These are phyloP conservation scores for Poeciliopsis turneri DNA, from an alignment of 2,797 vertebrate genomes.

Conservation along the genomic window DNA sequence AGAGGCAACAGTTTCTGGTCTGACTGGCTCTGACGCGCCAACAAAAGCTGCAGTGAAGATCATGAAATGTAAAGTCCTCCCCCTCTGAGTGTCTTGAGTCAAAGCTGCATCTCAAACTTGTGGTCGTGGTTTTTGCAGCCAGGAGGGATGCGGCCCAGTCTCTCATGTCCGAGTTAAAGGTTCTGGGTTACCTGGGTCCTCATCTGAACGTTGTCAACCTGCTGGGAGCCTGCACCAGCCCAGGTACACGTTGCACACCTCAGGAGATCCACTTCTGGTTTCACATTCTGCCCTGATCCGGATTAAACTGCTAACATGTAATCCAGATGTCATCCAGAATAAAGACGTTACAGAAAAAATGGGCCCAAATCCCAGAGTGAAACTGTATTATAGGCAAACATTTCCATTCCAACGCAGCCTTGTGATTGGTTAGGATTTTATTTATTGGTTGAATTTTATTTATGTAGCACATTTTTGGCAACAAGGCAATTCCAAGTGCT, in stretches of 20 bases:
- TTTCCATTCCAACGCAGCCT: neutral
- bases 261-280: neutral
- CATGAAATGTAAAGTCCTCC: conserved; percentile 86
- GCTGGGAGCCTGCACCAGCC: conserved; percentile 62
- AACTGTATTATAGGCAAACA: neutral
- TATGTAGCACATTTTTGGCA: too few relatives aligned
- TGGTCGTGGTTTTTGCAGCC: conserved; percentile 31
- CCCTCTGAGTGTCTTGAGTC: neutral
- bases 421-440: neutral
- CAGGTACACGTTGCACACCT: conserved; percentile 31
- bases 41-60: conserved; percentile 91
- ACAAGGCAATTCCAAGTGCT: too few relatives aligned
- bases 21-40: conserved; percentile 81
- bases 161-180: conserved; percentile 68
- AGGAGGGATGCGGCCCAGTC: conserved; percentile 35
- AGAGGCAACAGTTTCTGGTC: conserved; percentile 85
- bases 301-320: neutral
- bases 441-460: too few relatives aligned
- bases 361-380: neutral
- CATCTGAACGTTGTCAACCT: conserved; percentile 71
- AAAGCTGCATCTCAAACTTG: neutral
- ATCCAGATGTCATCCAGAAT: neutral
- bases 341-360: neutral
- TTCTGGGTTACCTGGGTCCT: conserved; percentile 62
- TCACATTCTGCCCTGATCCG: neutral